These are phyloP conservation scores for Linepithema humile DNA, from an alignment of 1,140 invertebrate species.

Conservation along the genomic window DNA sequence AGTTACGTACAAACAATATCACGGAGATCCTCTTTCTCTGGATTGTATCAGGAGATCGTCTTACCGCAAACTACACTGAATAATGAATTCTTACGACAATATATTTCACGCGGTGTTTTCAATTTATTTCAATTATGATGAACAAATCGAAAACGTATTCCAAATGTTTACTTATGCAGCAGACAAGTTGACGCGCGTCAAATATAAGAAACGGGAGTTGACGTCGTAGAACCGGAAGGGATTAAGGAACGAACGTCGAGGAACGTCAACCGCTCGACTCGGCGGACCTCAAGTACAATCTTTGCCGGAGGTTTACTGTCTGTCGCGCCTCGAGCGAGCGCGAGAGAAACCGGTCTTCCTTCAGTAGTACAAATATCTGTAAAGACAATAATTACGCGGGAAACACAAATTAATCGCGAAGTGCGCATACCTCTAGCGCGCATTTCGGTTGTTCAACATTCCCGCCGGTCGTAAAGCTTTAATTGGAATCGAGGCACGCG, in stretches of 20 bases:
- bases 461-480: constrained; percentile 36
- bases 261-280: neutral
- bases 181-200: neutral
- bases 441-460: constrained; percentile 14
- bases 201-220: neutral
- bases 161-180: neutral
- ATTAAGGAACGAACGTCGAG: neutral
- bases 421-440: neutral
- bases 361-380: constrained; percentile 22
- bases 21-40: constrained; percentile 47
- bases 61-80: neutral
- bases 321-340: neutral
- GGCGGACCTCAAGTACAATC: neutral
- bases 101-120: neutral
- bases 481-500: constrained; percentile 1
- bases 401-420: constrained; percentile 41
- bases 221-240: neutral
- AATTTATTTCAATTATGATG: neutral
- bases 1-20: constrained; percentile 68
- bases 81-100: neutral
- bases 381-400: constrained; percentile 33
- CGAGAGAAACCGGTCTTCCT: constrained; percentile 9
- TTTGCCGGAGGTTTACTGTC: neutral
- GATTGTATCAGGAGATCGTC: neutral
- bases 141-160: neutral